These are phyloP conservation scores for Uloborus plumipes DNA, from an alignment of 2,888 invertebrate species.

Conservation along the genomic window DNA sequence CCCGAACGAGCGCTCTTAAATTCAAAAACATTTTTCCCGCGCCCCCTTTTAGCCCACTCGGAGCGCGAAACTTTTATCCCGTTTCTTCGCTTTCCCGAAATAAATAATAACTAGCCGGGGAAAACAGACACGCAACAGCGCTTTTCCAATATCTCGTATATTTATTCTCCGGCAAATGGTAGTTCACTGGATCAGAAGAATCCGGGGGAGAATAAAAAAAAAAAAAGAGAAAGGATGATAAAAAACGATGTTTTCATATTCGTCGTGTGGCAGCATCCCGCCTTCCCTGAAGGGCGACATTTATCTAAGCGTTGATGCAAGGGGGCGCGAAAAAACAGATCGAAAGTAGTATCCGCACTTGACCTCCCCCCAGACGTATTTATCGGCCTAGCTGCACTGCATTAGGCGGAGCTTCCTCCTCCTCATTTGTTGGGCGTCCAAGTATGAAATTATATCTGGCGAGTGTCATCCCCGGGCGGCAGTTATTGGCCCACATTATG, in stretches of 20 bases:
- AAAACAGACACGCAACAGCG: constrained; percentile 56
- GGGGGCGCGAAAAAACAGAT: constrained; percentile 8
- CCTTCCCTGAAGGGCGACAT: constrained; percentile 60
- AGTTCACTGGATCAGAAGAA: constrained; percentile 30
- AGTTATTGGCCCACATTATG: constrained; percentile 52
- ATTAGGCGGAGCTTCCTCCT: constrained; percentile 17
- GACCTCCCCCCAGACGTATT: constrained; percentile 42
- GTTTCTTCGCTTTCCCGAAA: constrained; percentile 41
- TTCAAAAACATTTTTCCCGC: no score
- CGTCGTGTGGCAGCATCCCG: constrained; percentile 37
- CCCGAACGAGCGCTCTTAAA: no score
- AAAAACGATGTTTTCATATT: constrained; percentile 59
- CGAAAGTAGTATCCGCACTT: constrained; percentile 28
- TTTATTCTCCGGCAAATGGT: constrained; percentile 53
- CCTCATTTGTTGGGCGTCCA: constrained; percentile 56
- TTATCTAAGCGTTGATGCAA: constrained; percentile 52
- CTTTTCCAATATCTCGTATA: constrained; percentile 61
- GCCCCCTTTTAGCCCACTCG: no score
- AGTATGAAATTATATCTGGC: constrained; percentile 60
- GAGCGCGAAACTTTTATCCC: constrained; percentile 18
- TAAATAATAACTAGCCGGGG: constrained; percentile 56
- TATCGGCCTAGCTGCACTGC: constrained; percentile 50
- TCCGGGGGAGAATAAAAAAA: not conserved
- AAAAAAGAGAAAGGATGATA: constrained; percentile 19
- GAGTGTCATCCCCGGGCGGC: constrained; percentile 34